Evolutionary conservation across 1,140 invertebrate genomes (phyloP), one percentile per base, ranked within the genome.

Genomic region (Eumaeus atala): DNA sequence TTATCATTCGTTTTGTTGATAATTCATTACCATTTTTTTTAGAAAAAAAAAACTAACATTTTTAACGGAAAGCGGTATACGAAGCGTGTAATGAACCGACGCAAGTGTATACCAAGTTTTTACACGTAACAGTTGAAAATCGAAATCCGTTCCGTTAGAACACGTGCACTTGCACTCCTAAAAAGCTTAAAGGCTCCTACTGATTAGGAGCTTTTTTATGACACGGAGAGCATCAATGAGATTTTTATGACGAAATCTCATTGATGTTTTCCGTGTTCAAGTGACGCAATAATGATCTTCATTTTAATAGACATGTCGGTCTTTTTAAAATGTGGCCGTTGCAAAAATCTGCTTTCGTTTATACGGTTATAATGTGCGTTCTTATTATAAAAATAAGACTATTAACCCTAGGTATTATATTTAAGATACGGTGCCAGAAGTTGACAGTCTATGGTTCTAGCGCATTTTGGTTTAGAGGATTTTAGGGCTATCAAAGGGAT

Each of bases 131-230:
- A 44, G 48, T 56, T 56, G 35, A 35, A 56, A 56, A 56, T 56
- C 37, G 34, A 50, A 56, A 56, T 50, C 54, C 54, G 54, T 50
- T 56, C 36, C 54, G 54, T 56, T 49, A n/a, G 36, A 50, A 50
- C 54, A 56, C 54, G 48, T 56, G 54, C 48, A 49, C 47, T 38
- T 34, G 21, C 36, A 36, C 28, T 33, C 21, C 42, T 21, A 33
- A 42, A n/a, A 9, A 38, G 50, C 21, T 44, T 21, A 42, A 40
- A 53, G 42, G 53, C 35, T 48, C 9, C 14, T 9, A 44, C 40
- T 16, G 40, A 44, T 44, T 44, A 17, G 21, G 21, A 28, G 16
- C 16, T 44, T 17, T 40, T 40, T 2, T 14, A 44, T 40, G 38
- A 12, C 12, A 40, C 3, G 38, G n/a, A n/a, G n/a, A n/a, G n/a